Evolutionary conservation across 2,888 invertebrate species (phyloP).

Genomic region (Coenonympha arcania): DNA sequence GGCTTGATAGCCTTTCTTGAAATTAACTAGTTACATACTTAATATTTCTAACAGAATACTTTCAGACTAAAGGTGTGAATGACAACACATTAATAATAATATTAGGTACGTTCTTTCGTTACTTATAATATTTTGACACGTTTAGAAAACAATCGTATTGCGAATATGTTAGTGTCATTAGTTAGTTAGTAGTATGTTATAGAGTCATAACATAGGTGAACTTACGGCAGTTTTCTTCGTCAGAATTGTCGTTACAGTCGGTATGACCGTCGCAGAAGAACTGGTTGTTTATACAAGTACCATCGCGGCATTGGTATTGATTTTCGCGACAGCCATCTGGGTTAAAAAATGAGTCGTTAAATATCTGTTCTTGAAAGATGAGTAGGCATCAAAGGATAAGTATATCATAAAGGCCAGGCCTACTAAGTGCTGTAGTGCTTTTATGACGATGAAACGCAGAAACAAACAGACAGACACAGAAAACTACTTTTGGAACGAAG

Average conservation of each 20-base stretch:
- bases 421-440: no score
- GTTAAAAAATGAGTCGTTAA: slow-evolving; percentile 8
- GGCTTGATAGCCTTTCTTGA: no score
- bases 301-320: slow-evolving; percentile 60
- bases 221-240: slow-evolving; percentile 75
- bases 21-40: not conserved
- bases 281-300: slow-evolving; percentile 74
- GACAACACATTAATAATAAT: not conserved
- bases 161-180: no score
- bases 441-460: no score
- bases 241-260: slow-evolving; percentile 77
- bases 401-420: no score
- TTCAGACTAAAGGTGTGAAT: not conserved
- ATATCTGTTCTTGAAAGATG: no score
- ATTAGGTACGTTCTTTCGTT: no score
- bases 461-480: no score
- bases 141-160: no score
- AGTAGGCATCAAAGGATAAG: no score
- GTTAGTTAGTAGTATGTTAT: no score
- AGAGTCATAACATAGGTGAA: slow-evolving; percentile 27
- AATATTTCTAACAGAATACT: not conserved
- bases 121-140: not conserved
- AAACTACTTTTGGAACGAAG: no score
- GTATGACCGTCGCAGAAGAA: slow-evolving; percentile 75
- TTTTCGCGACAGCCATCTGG: slow-evolving; percentile 40